Evolutionary conservation across 1,140 invertebrate genomes (phyloP), one percentile per base, ranked within the genome.

Genomic region (Nephotettix cincticeps): DNA sequence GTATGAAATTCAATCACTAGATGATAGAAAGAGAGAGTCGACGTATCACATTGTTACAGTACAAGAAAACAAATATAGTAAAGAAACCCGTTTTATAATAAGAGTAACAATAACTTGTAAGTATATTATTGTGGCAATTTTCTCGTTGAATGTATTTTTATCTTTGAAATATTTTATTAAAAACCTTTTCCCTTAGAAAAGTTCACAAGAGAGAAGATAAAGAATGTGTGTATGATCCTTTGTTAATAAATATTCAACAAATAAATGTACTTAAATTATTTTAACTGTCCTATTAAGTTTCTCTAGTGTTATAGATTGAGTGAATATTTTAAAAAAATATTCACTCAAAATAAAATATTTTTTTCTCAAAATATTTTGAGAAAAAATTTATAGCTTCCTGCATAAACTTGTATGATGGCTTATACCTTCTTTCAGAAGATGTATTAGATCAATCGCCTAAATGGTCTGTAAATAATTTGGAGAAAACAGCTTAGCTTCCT

Each of bases 91-190:
- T 75, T 66, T 64, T 75, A 69, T 75, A 75, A 72, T 58, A 71
- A 71, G 66, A 64, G 32, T 69, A 70, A 67, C 68, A 65, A 64
- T 70, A 70, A 51, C 21, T 47, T 70, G 69, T 70, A 70, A 70
- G 56, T 64, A 74, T 74, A 75, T 68, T 74, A 74, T 74, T 74
- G 73, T 75, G 75, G 75, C 72, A 68, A 74, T 74, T 75, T 70
- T 64, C 75, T 75, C 72, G 74, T 75, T 75, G 72, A 75, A 74
- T 76, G 75, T 76, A 76, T 75, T 76, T 76, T 76, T 76, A 76
- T 76, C 75, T 75, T 73, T 73, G 72, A 75, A 76, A 72, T 73
- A 70, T 75, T 70, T 64, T 65, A 61, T 70, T 61, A 64, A 61
- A 70, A 70, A 65, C 43, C 69, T 43, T 51, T 56, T 63, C 40